A percentile compares a stretch with the other conserved stretches of the same genome.
Evolutionary conservation across 1,140 invertebrate genomes (phyloP).

Genomic region (Hermetia illucens): DNA sequence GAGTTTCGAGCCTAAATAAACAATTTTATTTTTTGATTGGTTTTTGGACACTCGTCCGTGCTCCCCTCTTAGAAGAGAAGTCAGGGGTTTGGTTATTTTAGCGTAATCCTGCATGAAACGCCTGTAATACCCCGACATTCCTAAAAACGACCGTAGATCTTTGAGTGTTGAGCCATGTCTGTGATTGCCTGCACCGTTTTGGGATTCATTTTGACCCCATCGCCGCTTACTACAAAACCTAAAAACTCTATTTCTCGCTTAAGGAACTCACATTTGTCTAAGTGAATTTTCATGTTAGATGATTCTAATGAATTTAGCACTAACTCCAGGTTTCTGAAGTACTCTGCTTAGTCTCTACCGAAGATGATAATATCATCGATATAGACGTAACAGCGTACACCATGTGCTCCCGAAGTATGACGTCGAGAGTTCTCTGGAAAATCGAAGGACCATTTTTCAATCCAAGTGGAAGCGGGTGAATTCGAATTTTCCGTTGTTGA

Average conservation of each 20-base stretch:
- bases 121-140: conserved; percentile 12
- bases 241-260: neutral
- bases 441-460: too few relatives aligned
- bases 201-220: neutral
- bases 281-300: neutral
- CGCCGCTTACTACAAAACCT: neutral
- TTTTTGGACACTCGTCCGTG: neutral
- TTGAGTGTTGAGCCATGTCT: conserved; percentile 3
- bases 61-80: conserved; percentile 7
- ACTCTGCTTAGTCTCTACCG: neutral
- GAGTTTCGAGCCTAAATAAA: too few relatives aligned
- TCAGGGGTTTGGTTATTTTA: conserved; percentile 7
- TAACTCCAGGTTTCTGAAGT: neutral
- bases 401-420: too few relatives aligned
- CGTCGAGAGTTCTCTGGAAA: too few relatives aligned
- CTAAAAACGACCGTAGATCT: conserved; percentile 13
- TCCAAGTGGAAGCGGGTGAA: too few relatives aligned
- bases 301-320: neutral
- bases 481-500: too few relatives aligned
- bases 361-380: neutral
- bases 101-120: conserved; percentile 8
- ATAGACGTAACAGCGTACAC: too few relatives aligned
- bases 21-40: too few relatives aligned
- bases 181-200: neutral
- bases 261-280: neutral